Evolutionary conservation across 1,140 invertebrate species (phyloP), one percentile per base, ranked within the genome.

Genomic region (Bilobella aurantiaca): DNA sequence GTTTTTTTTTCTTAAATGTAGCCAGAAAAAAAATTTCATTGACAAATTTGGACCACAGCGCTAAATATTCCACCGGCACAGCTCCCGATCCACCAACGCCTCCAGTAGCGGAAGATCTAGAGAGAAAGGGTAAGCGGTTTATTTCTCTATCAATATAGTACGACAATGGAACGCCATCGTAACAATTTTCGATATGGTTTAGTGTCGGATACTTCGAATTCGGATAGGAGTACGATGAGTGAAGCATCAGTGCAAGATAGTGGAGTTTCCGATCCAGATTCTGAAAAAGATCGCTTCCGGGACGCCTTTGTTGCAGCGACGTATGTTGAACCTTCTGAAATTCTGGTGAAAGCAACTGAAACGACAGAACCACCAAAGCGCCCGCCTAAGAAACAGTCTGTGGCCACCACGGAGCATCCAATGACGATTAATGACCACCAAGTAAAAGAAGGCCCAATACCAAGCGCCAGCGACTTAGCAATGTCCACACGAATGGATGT

Each of bases 211-310:
- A 34, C 31, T 34, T 31, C n/a, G 3, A 28, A 28, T 3, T 23
- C 18, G 49, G 25, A 27, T 1, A 58, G n/a, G n/a, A n/a, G n/a
- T n/a, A n/a, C n/a, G n/a, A n/a, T n/a, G n/a, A n/a, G 58, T 16
- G 34, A 31, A 14, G 64, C 57, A 18, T 57, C 64, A 28, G 64
- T 29, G 25, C 46, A 56, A 28, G 64, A 65, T 21, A 64, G 56
- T 29, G 64, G 64, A 29, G n/a, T 65, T 2, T 57, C 63, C n/a
- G 53, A 64, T 23, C 63, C 63, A 23, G 56, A 58, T 18, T 60
- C 58, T 8, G 64, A 65, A 32, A 58, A 58, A 30, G 56, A 58
- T 23, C 8, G 29, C 8, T 23, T n/a, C 8, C 5, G 21, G 23
- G 8, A n/a, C n/a, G n/a, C 53, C n/a, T 23, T 57, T 18, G 34